Conservation (phyloP, 2,113 vertebrate genomes). For the Silurus meridionalis region DNA sequence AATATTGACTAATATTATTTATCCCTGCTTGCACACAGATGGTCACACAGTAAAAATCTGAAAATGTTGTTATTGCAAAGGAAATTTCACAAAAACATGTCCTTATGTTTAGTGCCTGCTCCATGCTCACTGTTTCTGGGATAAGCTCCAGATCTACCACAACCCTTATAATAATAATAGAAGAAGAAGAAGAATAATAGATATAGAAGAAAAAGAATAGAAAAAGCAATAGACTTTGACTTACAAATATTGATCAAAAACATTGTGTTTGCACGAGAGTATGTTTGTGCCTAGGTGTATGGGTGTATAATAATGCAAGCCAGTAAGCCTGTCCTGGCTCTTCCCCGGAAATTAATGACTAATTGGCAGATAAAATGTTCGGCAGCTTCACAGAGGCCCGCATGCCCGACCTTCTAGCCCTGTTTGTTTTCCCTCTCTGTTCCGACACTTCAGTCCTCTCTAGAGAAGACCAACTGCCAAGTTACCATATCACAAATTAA, state of each 20-base stretch:
- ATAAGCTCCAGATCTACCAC: not conserved
- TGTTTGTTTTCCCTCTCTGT: constrained; percentile 26
- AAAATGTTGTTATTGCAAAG: not conserved
- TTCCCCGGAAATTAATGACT: constrained; percentile 10
- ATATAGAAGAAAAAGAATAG: not conserved
- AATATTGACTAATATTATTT: not conserved
- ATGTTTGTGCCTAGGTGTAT: constrained; percentile 1
- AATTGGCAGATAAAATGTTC: constrained; percentile 35
- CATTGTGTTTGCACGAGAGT: not conserved
- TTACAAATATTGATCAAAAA: not conserved
- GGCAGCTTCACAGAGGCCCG: constrained; percentile 14
- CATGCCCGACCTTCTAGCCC: not conserved
- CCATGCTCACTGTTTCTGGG: not conserved
- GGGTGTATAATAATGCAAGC: not conserved
- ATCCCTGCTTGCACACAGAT: not conserved
- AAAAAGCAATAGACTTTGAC: not conserved
- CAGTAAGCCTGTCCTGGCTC: not conserved
- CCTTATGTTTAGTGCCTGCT: not conserved
- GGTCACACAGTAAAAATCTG: not conserved
- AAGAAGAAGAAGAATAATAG: not conserved
- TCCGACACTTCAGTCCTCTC: not conserved
- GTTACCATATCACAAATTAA: constrained; percentile 41
- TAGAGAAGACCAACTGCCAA: constrained; percentile 24
- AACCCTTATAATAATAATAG: not conserved
- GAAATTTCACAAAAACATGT: not conserved